Percentiles rank a stretch among this genome's conserved stretches.
Conservation (phyloP, 2,888 invertebrate genomes). For the Elgonia sp. region DNA sequence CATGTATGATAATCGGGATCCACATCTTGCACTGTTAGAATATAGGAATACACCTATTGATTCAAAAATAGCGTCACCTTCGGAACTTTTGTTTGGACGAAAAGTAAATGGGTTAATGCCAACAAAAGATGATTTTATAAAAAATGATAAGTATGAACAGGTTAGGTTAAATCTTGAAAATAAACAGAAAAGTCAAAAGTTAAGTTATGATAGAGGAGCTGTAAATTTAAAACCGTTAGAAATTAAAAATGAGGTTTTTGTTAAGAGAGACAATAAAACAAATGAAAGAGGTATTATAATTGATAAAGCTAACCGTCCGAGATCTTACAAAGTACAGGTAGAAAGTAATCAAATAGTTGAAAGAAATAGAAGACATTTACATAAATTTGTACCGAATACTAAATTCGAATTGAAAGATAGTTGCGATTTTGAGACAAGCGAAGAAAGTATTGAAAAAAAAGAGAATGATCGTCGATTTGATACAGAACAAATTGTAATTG, state of each 20-base stretch:
- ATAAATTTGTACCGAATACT: no score
- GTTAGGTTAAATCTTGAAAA: background rate
- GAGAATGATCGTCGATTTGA: no score
- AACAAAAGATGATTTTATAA: background rate
- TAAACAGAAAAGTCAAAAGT: slow-evolving; percentile 58
- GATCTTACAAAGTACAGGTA: slow-evolving; percentile 50
- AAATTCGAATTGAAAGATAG: no score
- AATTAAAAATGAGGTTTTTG: slow-evolving; percentile 65
- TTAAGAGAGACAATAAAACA: slow-evolving; percentile 5
- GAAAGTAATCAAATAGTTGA: slow-evolving; percentile 36
- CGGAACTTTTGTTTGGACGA: slow-evolving; percentile 73
- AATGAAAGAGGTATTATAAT: background rate
- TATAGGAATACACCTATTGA: slow-evolving; percentile 77
- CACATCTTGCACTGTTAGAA: slow-evolving; percentile 71
- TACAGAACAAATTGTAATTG: no score
- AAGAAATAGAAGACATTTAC: slow-evolving; percentile 44
- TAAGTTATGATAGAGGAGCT: slow-evolving; percentile 54
- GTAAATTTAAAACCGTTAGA: slow-evolving; percentile 35
- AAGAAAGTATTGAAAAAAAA: no score
- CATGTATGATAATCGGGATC: slow-evolving; percentile 69
- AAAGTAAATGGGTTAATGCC: slow-evolving; percentile 63
- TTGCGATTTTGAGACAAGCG: no score
- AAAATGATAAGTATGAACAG: background rate
- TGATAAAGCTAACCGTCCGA: slow-evolving; percentile 46
- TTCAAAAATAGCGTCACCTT: slow-evolving; percentile 70